These are phyloP conservation scores for Lynx canadensis DNA, from an alignment of 2,113 vertebrate species.

Conservation along the genomic window DNA sequence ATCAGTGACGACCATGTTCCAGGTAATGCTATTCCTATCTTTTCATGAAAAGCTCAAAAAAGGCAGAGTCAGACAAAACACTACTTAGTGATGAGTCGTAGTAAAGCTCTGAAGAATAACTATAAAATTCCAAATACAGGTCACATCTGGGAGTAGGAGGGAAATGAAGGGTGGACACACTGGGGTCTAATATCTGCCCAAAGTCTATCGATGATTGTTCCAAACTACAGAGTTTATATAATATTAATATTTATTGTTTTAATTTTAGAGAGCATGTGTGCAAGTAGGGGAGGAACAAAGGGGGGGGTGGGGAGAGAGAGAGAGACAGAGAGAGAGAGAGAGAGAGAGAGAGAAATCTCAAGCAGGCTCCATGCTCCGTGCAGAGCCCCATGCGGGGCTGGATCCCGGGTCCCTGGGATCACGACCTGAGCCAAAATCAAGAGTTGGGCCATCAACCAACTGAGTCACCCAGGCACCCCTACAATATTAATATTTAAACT, in stretches of 20 bases:
- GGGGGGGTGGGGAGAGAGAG: no score
- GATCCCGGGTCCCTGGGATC: no score
- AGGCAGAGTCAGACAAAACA: not conserved
- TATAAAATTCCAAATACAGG: not conserved
- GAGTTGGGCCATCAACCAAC: no score
- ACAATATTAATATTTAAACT: no score
- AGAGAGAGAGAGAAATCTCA: no score
- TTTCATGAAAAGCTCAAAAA: not conserved
- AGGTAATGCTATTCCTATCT: not conserved
- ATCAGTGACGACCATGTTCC: not conserved
- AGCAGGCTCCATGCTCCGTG: no score
- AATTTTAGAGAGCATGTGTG: no score
- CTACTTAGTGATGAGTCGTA: not conserved
- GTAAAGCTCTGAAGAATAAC: not conserved
- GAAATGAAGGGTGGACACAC: not conserved
- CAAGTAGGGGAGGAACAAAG: no score
- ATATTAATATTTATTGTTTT: not conserved
- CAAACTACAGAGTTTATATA: not conserved
- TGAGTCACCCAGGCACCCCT: no score
- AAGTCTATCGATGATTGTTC: not conserved
- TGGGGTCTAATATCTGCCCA: not conserved
- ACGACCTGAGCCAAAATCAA: no score
- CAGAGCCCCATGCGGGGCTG: no score
- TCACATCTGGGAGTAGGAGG: not conserved
- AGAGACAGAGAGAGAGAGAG: no score